Conservation (phyloP, 2,113 vertebrate genomes). For the Vidua chalybeata region DNA sequence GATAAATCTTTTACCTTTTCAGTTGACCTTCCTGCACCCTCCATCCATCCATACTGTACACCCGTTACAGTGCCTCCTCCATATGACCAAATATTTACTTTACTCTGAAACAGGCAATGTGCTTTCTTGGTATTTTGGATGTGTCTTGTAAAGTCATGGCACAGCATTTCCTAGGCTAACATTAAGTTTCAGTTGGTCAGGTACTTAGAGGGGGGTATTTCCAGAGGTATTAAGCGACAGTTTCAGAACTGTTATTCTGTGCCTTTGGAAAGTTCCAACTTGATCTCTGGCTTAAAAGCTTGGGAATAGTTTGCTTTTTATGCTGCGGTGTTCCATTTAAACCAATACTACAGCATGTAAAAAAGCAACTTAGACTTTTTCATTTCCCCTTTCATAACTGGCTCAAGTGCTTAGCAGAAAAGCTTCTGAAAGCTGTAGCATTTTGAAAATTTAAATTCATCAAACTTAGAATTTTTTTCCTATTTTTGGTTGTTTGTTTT, state of each 20-base stretch:
- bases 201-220: neutral
- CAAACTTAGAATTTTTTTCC: neutral
- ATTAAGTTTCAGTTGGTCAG: neutral
- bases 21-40: neutral
- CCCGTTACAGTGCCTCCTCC: conserved; percentile 50
- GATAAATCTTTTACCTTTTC: neutral
- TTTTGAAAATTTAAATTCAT: conserved; percentile 17
- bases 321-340: neutral
- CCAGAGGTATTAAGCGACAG: neutral
- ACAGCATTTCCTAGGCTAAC: neutral
- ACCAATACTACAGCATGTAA: neutral
- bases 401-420: conserved; percentile 42
- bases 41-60: neutral
- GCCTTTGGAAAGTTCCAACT: conserved; percentile 2
- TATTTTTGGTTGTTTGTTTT: neutral
- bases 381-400: neutral
- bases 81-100: neutral
- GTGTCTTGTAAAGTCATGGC: neutral
- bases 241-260: neutral
- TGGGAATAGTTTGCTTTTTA: conserved; percentile 5
- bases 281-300: neutral
- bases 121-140: neutral
- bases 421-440: conserved; percentile 37
- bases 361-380: neutral
- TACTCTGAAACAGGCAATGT: neutral